These are phyloP conservation scores for Andinoacara biseriatus DNA, from an alignment of 2,113 vertebrate genomes.

Conservation along the genomic window DNA sequence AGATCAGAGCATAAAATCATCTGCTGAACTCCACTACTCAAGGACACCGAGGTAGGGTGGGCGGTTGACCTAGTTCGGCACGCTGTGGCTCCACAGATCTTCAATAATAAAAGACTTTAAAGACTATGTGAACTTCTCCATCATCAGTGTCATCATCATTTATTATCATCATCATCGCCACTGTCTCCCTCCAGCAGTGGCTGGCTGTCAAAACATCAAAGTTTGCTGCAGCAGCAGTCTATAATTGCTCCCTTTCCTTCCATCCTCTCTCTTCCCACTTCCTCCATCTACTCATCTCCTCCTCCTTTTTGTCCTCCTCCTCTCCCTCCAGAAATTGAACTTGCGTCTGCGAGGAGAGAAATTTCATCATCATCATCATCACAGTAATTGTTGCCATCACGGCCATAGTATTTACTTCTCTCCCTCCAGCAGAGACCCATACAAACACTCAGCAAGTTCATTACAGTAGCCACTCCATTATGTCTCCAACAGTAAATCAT, in stretches of 20 bases:
- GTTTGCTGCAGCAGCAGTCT: slow-evolving; percentile 33
- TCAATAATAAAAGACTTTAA: slow-evolving; percentile 36
- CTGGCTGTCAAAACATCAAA: slow-evolving; percentile 69
- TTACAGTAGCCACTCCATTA: slow-evolving; percentile 69
- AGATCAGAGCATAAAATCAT: slow-evolving; percentile 16
- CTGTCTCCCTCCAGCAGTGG: slow-evolving; percentile 56
- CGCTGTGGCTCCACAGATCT: slow-evolving; percentile 20
- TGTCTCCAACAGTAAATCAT: slow-evolving; percentile 66
- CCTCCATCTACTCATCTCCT: slow-evolving; percentile 33
- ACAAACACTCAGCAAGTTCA: slow-evolving; percentile 64
- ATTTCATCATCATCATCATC: slow-evolving; percentile 52
- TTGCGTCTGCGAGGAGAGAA: slow-evolving; percentile 30
- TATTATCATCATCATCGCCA: slow-evolving; percentile 52
- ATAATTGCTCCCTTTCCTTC: slow-evolving; percentile 45
- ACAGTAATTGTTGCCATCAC: slow-evolving; percentile 57
- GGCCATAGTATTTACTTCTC: slow-evolving; percentile 52
- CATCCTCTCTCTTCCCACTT: slow-evolving; percentile 24
- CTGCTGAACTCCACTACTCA: background rate
- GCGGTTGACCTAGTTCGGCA: slow-evolving; percentile 25
- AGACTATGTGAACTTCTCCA: slow-evolving; percentile 42
- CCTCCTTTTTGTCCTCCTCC: background rate
- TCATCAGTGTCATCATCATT: slow-evolving; percentile 53
- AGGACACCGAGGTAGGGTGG: slow-evolving; percentile 7
- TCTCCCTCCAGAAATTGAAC: slow-evolving; percentile 29
- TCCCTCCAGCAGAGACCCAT: slow-evolving; percentile 51